Base-by-base conservation (phyloP, 2,888 invertebrate genomes). In the Rhimphoctona megacephalus region DNA sequence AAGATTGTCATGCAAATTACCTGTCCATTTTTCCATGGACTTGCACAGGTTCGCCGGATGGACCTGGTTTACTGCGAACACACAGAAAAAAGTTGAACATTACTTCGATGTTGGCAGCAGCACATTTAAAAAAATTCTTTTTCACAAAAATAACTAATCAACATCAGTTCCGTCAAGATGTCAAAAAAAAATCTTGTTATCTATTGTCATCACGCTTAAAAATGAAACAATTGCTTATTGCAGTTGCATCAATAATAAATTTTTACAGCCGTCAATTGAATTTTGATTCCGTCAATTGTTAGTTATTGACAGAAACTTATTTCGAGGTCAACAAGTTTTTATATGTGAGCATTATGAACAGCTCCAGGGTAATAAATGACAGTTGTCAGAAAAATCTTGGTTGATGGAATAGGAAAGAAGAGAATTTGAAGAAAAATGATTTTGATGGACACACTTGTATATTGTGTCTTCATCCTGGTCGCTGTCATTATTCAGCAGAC, bases 401-500 rank as follows among this genome's bases (percentile, higher is more conserved):
- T 49, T 19, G 39, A 76, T 5, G 46, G 4, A 64, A 33, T 14
- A 22, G 9, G 8, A 5, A 39, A 74, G 7, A 11, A 43, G 1
- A 66, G 22, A 25, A 54, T 46, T 64, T 22, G 11, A n/a, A 61
- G 64, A 49, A 73, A 43, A 22, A 49, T 43, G 61, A 49, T 78
- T 39, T 70, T 49, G n/a, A 79, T 64, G 22, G 25, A 78, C 91
- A 82, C 88, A 94, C 94, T 92, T 92, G 79, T 92, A 93, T 74
- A 94, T 80, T 88, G 92, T 91, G 64, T 93, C 93, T 76, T 94
- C 94, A 52, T 94, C 94, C 9, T 88, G 90, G 39, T 94, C 94
- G 67, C 94, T 94, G 85, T 94, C 94, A 85, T 93, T 92, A 9
- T 94, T 93, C 85, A 94, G 85, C 46, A 94, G 87, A 19, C 89